Evolutionary conservation across 2,113 vertebrate genomes (phyloP).

Genomic region (Gallinago jamesoni): DNA sequence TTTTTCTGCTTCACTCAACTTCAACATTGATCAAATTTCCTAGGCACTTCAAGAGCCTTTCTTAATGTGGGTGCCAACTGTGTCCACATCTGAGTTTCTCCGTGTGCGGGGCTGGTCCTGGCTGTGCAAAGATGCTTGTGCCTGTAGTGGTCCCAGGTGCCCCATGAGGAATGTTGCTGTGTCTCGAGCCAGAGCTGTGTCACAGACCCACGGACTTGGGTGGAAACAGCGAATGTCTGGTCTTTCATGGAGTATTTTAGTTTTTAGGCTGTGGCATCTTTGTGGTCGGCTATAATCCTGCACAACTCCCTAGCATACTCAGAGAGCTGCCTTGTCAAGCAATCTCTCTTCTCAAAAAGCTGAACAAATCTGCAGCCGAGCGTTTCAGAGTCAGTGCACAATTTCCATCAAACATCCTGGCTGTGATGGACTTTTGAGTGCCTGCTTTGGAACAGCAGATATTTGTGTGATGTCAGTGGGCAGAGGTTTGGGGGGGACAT

Average conservation of each 20-base stretch:
- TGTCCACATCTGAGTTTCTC: not conserved
- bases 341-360: not conserved
- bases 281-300: accelerated
- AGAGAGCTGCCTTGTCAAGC: not conserved
- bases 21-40: not conserved
- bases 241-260: not conserved
- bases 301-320: not conserved
- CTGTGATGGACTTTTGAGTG: not conserved
- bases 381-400: not conserved
- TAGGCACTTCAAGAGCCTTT: not conserved
- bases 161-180: not conserved
- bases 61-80: not conserved
- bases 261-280: not conserved
- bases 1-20: not conserved
- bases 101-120: not conserved
- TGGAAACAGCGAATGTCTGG: not conserved
- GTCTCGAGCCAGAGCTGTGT: not conserved
- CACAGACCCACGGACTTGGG: not conserved
- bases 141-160: not conserved
- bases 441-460: not conserved
- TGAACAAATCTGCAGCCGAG: not conserved
- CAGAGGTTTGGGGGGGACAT: not conserved
- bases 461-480: accelerated
- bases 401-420: not conserved
- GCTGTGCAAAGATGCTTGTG: not conserved